These are phyloP conservation scores for Tapirus terrestris DNA, from an alignment of 2,113 vertebrate genomes.

Conservation along the genomic window DNA sequence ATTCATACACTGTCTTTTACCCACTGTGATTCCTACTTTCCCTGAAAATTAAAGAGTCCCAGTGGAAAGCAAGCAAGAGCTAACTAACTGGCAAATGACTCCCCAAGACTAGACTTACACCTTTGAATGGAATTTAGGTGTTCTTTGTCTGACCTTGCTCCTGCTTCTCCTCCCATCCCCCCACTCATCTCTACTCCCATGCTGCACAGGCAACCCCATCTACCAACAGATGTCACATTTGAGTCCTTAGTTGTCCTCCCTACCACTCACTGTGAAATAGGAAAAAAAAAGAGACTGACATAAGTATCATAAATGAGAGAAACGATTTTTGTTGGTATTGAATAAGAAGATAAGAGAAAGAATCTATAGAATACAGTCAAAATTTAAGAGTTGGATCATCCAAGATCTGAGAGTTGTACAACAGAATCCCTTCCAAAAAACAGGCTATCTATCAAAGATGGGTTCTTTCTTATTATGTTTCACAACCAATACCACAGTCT, in stretches of 20 bases:
- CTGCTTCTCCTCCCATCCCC: background rate
- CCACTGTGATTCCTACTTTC: background rate
- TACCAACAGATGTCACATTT: background rate
- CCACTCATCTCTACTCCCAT: background rate
- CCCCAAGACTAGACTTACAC: background rate
- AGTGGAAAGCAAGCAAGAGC: background rate
- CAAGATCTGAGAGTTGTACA: background rate
- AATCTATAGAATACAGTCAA: background rate
- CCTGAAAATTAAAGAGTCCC: background rate
- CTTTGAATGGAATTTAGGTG: background rate
- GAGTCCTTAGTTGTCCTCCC: background rate
- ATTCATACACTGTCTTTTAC: slow-evolving; percentile 27
- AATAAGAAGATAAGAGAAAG: background rate
- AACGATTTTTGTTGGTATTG: background rate
- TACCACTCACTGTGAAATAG: background rate
- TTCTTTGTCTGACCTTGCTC: background rate
- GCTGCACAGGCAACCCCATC: background rate
- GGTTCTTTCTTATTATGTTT: background rate
- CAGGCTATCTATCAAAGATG: background rate
- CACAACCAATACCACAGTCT: background rate
- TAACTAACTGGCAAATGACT: background rate
- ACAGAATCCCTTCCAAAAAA: slow-evolving; percentile 8
- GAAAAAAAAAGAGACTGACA: background rate
- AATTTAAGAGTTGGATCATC: background rate
- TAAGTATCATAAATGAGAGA: background rate